Percentiles rank a stretch among this genome's conserved stretches.
Conservation (phyloP, 2,113 vertebrate genomes). For the Pogona vitticeps region DNA sequence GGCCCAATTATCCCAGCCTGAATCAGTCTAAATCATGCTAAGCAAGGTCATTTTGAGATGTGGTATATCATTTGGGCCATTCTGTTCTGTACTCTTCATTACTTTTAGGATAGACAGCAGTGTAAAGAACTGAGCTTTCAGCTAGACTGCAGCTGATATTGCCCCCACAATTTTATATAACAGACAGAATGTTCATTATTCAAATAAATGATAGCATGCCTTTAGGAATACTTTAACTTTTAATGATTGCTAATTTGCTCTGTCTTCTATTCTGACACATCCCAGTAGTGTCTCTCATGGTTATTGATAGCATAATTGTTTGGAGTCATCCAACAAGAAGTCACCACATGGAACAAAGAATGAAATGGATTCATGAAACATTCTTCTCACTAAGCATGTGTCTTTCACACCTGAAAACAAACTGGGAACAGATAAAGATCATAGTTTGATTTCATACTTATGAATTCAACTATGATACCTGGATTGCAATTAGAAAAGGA, state of each 20-base stretch:
- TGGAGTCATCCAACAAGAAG: slow-evolving; percentile 25
- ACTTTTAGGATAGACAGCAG: neutral
- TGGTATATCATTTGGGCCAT: too few relatives aligned
- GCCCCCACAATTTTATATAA: neutral
- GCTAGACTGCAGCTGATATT: slow-evolving; percentile 29
- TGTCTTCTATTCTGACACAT: slow-evolving; percentile 46
- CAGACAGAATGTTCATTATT: slow-evolving; percentile 32
- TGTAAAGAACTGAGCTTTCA: slow-evolving; percentile 21
- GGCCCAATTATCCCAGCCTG: too few relatives aligned
- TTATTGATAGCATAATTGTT: slow-evolving; percentile 59
- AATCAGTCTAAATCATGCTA: too few relatives aligned
- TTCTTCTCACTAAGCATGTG: slow-evolving; percentile 14
- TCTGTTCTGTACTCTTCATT: slow-evolving; percentile 5
- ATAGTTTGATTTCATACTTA: slow-evolving; percentile 10
- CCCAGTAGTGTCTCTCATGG: slow-evolving; percentile 43
- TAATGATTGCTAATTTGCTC: slow-evolving; percentile 52
- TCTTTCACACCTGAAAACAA: slow-evolving; percentile 37
- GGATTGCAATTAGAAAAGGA: slow-evolving; percentile 14
- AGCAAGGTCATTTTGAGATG: too few relatives aligned
- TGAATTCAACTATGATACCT: slow-evolving; percentile 15
- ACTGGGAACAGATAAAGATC: slow-evolving; percentile 14
- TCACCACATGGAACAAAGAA: slow-evolving; percentile 45
- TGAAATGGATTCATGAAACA: slow-evolving; percentile 48
- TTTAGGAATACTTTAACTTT: slow-evolving; percentile 26
- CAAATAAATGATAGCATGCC: slow-evolving; percentile 29